Base-by-base conservation (phyloP, 30 jellyfish, hydroid and myxozoan genomes). In the Sanderia malayensis region DNA sequence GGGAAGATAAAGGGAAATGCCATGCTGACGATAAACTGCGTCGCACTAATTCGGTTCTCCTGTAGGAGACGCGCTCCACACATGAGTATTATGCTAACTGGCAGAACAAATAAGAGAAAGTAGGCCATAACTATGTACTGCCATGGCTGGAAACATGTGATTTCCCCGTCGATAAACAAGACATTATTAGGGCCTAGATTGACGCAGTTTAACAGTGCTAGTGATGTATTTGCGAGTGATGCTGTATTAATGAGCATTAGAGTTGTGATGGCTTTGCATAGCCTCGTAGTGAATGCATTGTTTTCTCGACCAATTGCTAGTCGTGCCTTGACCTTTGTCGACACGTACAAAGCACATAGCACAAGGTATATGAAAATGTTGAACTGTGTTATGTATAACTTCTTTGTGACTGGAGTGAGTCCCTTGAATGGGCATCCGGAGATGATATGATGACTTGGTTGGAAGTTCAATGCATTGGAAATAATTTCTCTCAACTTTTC, bases 121-220 rank as follows among this genome's bases (percentile, higher is more conserved):
- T 53, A 75, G 7, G 61, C 73, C 34, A 62, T 33, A 15, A 30
- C 24, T 22, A 34, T 27, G 29, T 58, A 58, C 81, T 75, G 87
- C 87, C 87, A 75, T 52, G 44, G 21, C 58, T 37, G 53, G 24
- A 32, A 75, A 41, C 87, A 75, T 19, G 25, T 20, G 55, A 75
- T 47, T 47, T 75, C 79, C 15, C 87, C 87, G 32, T 75, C 61
- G 68, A 75, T 75, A 81, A 24, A 61, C 46, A 75, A 44, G 2
- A 75, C 79, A 6, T 33, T 3, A 32, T 59, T 49, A 30, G 34
- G 31, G 4, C 28, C 45, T 21, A 75, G 4, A n/a, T 47, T 28
- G n/a, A 64, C 31, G 49, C 87, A 75, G 44, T 59, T 37, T 0
- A 75, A 49, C 49, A 75, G 61, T 6, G 46, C 29, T 21, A 62